phyloP scores from a whole-genome alignment of 1,140 invertebrate species.

The Capitella teleta region DNA sequence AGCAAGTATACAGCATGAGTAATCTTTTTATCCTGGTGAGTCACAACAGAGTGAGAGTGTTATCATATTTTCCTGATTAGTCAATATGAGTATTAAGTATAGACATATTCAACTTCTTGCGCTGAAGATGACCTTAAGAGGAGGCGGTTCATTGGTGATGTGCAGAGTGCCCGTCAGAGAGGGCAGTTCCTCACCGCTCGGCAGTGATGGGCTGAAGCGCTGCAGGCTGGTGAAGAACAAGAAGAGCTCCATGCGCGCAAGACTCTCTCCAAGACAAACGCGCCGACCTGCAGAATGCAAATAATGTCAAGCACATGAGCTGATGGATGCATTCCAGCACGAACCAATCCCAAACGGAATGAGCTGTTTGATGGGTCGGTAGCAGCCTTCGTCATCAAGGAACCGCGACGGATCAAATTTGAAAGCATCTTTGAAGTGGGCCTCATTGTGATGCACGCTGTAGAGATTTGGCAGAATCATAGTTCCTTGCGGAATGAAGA shows the following conservation, averaged over 20 bases:
- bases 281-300: slow-evolving; percentile 51
- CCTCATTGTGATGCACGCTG: slow-evolving; percentile 22
- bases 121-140: too few species aligned
- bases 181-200: too few species aligned
- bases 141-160: too few species aligned
- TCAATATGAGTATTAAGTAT: too few species aligned
- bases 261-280: slow-evolving; percentile 25
- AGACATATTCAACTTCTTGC: too few species aligned
- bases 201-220: slow-evolving; percentile 23
- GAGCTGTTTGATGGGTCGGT: slow-evolving; percentile 49
- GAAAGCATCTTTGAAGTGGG: slow-evolving; percentile 8
- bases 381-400: slow-evolving; percentile 52
- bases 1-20: too few species aligned
- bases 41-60: too few species aligned
- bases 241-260: slow-evolving; percentile 34
- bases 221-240: slow-evolving; percentile 31
- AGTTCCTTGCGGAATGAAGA: slow-evolving; percentile 65
- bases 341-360: slow-evolving; percentile 20
- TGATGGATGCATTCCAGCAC: too few species aligned
- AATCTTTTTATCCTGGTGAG: too few species aligned
- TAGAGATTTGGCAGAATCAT: slow-evolving; percentile 75
- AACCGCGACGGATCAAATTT: slow-evolving; percentile 13
- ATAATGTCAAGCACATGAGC: too few species aligned
- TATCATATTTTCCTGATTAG: too few species aligned
- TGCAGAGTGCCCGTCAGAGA: too few species aligned